Conservation (phyloP, 2,888 invertebrate species). For the Eupithecia dodoneata region DNA sequence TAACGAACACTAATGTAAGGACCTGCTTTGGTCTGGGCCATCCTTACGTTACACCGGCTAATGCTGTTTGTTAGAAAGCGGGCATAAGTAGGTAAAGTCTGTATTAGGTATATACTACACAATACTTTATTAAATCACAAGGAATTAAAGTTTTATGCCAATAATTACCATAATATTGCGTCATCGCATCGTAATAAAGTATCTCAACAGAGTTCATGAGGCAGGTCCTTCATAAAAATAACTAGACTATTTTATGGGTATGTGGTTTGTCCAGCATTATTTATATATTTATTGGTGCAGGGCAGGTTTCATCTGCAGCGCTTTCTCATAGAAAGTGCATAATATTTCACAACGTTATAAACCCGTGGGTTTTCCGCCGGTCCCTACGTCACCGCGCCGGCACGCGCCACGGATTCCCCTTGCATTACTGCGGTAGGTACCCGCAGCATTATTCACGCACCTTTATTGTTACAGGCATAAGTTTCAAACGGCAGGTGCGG, state of each 20-base stretch:
- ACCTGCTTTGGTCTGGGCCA: no score
- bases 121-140: no score
- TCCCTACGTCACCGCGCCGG: conserved; percentile 19
- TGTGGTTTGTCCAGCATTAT: no score
- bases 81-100: no score
- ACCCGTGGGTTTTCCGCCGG: conserved; percentile 22
- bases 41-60: no score
- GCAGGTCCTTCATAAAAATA: background rate
- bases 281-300: background rate
- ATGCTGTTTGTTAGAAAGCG: no score
- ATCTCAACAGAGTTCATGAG: background rate
- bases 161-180: background rate
- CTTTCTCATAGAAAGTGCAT: background rate
- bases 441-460: conserved; percentile 14
- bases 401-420: conserved; percentile 34
- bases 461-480: conserved; percentile 12
- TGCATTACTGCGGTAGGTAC: conserved; percentile 9
- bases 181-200: background rate
- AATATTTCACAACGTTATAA: background rate
- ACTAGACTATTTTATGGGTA: background rate
- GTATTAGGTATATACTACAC: no score
- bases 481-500: conserved; percentile 13
- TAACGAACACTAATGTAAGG: background rate
- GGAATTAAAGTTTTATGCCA: no score
- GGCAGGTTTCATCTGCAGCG: background rate